Percentiles rank a stretch among this genome's conserved stretches.
These are phyloP conservation scores for Orchestia grillus DNA, from an alignment of 1,140 invertebrate genomes.

Conservation along the genomic window DNA sequence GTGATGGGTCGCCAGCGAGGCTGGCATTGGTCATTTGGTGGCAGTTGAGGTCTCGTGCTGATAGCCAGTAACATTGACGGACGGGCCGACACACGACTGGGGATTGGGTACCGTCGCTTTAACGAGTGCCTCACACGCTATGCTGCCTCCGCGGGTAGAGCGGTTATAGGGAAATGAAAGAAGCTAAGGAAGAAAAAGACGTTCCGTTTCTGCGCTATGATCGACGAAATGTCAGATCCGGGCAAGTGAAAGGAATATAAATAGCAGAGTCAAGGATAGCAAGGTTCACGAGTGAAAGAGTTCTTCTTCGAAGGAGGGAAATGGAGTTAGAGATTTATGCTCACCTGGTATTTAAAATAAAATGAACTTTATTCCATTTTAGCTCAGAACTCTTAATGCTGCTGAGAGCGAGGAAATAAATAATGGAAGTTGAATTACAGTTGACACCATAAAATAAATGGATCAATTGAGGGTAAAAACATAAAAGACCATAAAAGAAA, in stretches of 20 bases:
- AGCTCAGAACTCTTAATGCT: no score
- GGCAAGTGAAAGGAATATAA: neutral
- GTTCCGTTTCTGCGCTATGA: neutral
- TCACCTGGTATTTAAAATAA: no score
- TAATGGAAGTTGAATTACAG: no score
- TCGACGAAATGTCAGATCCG: neutral
- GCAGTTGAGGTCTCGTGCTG: conserved; percentile 4
- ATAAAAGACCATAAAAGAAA: no score
- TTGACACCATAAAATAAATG: no score
- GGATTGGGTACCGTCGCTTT: neutral
- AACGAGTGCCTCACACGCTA: neutral
- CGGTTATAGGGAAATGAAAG: neutral
- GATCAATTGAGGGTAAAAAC: no score
- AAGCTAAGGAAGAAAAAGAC: neutral
- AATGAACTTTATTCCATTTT: no score
- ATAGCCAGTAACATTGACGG: neutral
- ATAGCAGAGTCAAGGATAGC: neutral
- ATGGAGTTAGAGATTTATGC: no score
- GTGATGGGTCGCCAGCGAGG: neutral
- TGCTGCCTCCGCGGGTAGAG: neutral
- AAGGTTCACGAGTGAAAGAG: neutral
- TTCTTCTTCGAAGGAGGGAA: no score
- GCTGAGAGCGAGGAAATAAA: no score
- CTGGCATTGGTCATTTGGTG: neutral
- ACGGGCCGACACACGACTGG: neutral